Base-by-base conservation (phyloP, 2,888 invertebrate genomes). In the Toxonevra muliebris region DNA sequence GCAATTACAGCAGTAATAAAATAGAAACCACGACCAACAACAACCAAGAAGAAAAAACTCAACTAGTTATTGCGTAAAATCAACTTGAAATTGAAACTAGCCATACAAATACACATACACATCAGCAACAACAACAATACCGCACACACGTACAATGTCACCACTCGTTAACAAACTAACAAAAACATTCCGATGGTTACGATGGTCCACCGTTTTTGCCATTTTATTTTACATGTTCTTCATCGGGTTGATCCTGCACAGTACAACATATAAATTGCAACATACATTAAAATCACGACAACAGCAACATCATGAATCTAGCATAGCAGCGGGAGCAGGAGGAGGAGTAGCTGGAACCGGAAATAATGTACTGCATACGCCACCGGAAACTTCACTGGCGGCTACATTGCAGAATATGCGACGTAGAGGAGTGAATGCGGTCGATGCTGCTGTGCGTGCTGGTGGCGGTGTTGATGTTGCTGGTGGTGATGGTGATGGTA, bases 201-300 rank as follows among this genome's bases (percentile, higher is more conserved):
- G 88, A 71, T 88, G 88, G 88, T 88, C 88, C 19, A 87, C 87
- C 73, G 81, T 86, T 63, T 86, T 88, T 71, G 87, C 88, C 69
- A 82, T 88, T 75, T 80, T 88, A 74, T 87, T 88, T 77, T 89
- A 88, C 79, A 79, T 87, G 69, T 82, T 86, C 71, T 87, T 89
- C 78, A 87, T 88, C 76, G 82, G 86, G 66, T 80, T 87, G 76
- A 87, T 88, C 74, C 86, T 87, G 81, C 84, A 86, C 76, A 81
- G 88, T 67, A 86, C 88, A 73, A 81, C 80, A 73, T 79, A 80
- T 74, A 82, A 80, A 75, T 72, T 82, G 74, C 81, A 79, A 61
- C 75, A 75, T 67, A 76, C 75, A 61, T 68, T 75, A 59, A 73
- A 71, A 61, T 65, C 69, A 30, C 57, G 15, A 17, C 45, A 20